Conservation (phyloP, 2,113 vertebrate genomes). For the Dromaius novaehollandiae region DNA sequence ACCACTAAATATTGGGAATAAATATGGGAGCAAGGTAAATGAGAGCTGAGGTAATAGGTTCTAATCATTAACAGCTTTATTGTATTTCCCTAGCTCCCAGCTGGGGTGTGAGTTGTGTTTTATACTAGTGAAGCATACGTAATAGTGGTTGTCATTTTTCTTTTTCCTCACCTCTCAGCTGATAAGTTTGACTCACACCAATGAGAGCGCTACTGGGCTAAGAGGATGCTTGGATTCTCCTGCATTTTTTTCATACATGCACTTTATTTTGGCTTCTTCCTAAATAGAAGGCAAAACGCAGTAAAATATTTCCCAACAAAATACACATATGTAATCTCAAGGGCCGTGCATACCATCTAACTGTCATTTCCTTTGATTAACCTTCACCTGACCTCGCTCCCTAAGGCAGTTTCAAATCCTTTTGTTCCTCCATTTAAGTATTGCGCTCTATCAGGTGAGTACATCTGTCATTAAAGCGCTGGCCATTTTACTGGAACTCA, state of each 20-base stretch:
- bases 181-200: neutral
- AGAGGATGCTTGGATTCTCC: neutral
- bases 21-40: neutral
- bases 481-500: neutral
- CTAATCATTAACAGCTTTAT: neutral
- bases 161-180: neutral
- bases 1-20: neutral
- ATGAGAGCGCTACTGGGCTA: rapidly evolving
- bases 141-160: neutral
- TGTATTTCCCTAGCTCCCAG: neutral
- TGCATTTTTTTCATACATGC: neutral
- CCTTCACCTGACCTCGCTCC: slow-evolving; percentile 74
- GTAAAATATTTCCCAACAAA: slow-evolving; percentile 51
- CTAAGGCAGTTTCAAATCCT: slow-evolving; percentile 56
- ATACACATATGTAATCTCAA: slow-evolving; percentile 12
- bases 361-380: slow-evolving; percentile 83
- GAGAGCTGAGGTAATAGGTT: neutral
- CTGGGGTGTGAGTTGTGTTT: neutral
- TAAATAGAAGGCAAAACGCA: slow-evolving; percentile 39
- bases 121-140: rapidly evolving
- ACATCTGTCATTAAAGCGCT: neutral
- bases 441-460: slow-evolving; percentile 38
- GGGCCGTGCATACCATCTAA: slow-evolving; percentile 69
- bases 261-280: neutral
- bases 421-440: slow-evolving; percentile 43